Conservation (phyloP, 2,888 invertebrate species). For the Endotricha flammealis region DNA sequence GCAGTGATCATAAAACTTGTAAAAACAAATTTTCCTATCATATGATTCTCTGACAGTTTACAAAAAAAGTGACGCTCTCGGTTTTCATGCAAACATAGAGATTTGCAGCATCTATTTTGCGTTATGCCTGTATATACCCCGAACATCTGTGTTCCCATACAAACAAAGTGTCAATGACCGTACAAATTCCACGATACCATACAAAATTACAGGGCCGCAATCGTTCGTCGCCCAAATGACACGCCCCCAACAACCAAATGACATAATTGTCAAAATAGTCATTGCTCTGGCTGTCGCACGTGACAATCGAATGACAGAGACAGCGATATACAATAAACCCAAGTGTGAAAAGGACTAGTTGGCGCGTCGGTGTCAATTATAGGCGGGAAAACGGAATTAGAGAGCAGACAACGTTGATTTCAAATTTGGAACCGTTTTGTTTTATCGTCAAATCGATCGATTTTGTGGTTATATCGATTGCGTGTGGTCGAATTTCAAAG, state of each 20-base stretch:
- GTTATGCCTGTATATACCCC: no score
- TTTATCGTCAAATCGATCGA: slow-evolving; percentile 75
- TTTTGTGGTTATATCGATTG: slow-evolving; percentile 60
- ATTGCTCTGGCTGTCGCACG: slow-evolving; percentile 71
- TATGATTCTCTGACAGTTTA: no score
- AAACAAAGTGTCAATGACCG: slow-evolving; percentile 60
- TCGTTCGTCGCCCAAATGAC: slow-evolving; percentile 75
- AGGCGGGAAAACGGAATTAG: slow-evolving; percentile 76
- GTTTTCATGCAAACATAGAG: no score
- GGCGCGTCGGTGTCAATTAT: slow-evolving; percentile 75
- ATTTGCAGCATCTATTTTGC: no score
- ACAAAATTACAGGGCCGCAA: slow-evolving; percentile 71
- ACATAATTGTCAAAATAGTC: slow-evolving; percentile 79
- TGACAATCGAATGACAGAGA: slow-evolving; percentile 57
- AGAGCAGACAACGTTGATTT: slow-evolving; percentile 65
- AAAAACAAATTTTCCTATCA: no score
- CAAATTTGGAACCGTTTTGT: slow-evolving; percentile 75
- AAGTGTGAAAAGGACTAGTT: slow-evolving; percentile 41
- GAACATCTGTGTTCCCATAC: slow-evolving; percentile 66
- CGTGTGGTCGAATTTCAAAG: slow-evolving; percentile 74
- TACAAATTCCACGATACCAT: slow-evolving; percentile 63
- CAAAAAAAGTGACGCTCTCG: no score
- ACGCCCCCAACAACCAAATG: slow-evolving; percentile 74
- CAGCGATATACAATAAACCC: slow-evolving; percentile 19
- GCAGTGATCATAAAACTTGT: no score